Percentiles rank a stretch among this genome's conserved stretches.
These are phyloP conservation scores for Dipodomys spectabilis DNA, from an alignment of 2,113 vertebrate species.

Conservation along the genomic window DNA sequence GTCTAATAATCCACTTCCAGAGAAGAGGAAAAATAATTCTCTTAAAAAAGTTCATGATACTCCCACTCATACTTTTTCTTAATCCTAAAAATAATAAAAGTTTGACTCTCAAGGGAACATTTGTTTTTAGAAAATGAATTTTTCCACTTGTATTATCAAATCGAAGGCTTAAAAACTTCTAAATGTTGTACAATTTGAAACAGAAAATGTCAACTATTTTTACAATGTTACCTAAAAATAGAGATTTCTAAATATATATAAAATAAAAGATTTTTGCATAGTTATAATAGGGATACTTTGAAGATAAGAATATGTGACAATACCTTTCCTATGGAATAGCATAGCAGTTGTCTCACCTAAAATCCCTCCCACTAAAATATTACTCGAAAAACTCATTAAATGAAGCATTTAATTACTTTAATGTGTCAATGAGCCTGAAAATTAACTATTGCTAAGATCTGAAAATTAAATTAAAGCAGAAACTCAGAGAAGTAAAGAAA, in stretches of 20 bases:
- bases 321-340: neutral
- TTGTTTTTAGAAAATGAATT: constrained; percentile 31
- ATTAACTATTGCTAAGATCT: constrained; percentile 14
- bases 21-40: neutral
- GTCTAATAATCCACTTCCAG: neutral
- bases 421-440: constrained; percentile 30
- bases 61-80: constrained; percentile 6
- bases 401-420: constrained; percentile 41
- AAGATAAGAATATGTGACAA: constrained; percentile 25
- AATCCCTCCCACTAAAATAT: neutral
- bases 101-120: neutral
- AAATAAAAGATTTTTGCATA: neutral
- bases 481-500: constrained; percentile 49
- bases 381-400: neutral
- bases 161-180: neutral
- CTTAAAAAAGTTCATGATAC: neutral
- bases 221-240: constrained; percentile 11
- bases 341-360: neutral
- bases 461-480: constrained; percentile 46
- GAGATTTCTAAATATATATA: neutral
- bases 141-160: constrained; percentile 34
- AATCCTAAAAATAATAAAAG: constrained; percentile 37
- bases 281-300: neutral
- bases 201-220: constrained; percentile 19
- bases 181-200: constrained; percentile 4